Percentiles rank a stretch among this genome's conserved stretches.
phyloP scores from a whole-genome alignment of 2,113 vertebrate genomes.

The Catagonus wagneri region DNA sequence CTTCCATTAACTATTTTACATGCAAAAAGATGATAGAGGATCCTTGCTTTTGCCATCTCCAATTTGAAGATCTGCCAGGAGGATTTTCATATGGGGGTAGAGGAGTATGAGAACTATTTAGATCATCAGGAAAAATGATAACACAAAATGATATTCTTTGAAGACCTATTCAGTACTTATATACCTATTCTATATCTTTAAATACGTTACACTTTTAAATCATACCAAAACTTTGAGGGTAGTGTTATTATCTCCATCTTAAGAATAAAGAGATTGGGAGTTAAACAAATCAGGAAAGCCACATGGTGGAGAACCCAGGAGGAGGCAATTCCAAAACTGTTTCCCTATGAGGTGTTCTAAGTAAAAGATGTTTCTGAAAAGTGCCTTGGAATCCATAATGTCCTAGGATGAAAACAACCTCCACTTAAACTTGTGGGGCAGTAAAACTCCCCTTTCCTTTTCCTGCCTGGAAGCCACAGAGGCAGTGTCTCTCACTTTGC shows the following conservation, averaged over 20 bases:
- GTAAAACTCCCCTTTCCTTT: neutral
- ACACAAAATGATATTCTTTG: neutral
- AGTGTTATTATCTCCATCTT: neutral
- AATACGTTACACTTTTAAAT: neutral
- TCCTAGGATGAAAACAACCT: neutral
- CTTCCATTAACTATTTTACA: neutral
- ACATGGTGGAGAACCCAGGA: neutral
- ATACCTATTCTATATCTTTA: neutral
- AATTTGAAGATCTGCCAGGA: neutral
- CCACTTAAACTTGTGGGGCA: neutral
- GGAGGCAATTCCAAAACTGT: neutral
- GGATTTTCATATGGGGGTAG: neutral
- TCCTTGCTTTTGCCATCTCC: neutral
- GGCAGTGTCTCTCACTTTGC: neutral
- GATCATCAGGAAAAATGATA: neutral
- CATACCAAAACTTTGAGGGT: neutral
- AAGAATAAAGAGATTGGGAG: neutral
- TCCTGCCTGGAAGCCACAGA: neutral
- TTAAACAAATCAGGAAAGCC: neutral
- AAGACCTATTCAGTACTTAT: neutral
- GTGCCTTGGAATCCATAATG: neutral
- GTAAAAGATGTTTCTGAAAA: neutral
- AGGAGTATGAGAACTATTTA: neutral
- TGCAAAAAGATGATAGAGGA: neutral
- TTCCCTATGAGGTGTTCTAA: neutral